phyloP scores from a whole-genome alignment of 2,113 vertebrate species.

The Catharus bicknelli region DNA sequence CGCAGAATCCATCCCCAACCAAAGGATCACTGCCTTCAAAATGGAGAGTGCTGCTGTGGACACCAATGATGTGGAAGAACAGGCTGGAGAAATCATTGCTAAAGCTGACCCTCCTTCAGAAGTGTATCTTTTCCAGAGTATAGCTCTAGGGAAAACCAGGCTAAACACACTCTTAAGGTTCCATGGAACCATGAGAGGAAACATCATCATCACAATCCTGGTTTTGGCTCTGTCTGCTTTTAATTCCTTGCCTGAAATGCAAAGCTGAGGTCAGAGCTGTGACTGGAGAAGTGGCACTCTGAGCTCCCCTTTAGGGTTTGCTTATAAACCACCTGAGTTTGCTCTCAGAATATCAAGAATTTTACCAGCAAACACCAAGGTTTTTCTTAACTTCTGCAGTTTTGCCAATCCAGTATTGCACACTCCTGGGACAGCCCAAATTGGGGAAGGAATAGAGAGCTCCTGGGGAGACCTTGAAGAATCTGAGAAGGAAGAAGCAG shows the following conservation, averaged over 20 bases:
- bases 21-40: slow-evolving; percentile 90
- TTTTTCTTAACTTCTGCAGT: slow-evolving; percentile 80
- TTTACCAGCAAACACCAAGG: neutral
- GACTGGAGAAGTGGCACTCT: neutral
- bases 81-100: slow-evolving; percentile 81
- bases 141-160: neutral
- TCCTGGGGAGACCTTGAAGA: slow-evolving; percentile 89
- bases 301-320: neutral
- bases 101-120: slow-evolving; percentile 76
- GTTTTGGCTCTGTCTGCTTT: neutral
- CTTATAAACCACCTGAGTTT: neutral
- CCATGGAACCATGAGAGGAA: neutral
- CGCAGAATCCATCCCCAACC: slow-evolving; percentile 87
- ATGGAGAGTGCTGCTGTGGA: slow-evolving; percentile 81
- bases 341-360: neutral
- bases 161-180: neutral
- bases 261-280: neutral
- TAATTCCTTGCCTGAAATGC: neutral
- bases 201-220: fast-evolving
- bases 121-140: slow-evolving; percentile 77
- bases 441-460: slow-evolving; percentile 85
- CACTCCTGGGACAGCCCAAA: slow-evolving; percentile 87
- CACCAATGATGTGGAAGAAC: slow-evolving; percentile 74
- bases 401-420: slow-evolving; percentile 80
- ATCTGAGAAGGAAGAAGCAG: slow-evolving; percentile 72